Conservation (phyloP, 2,113 vertebrate species). For the Morone saxatilis region DNA sequence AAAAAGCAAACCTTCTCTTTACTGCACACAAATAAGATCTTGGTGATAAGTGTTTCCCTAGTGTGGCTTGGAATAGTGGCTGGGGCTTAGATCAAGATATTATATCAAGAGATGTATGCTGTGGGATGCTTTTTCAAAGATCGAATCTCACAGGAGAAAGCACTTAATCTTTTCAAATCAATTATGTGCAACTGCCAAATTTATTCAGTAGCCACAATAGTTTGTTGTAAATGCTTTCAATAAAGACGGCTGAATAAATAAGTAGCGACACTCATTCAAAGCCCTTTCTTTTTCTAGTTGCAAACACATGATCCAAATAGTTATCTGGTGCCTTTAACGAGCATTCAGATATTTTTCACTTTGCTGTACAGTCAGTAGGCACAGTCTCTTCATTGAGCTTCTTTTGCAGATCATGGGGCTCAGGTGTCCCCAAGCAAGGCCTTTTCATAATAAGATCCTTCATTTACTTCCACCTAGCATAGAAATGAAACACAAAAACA, state of each 20-base stretch:
- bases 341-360: slow-evolving; percentile 1
- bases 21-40: slow-evolving; percentile 23
- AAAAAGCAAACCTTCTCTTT: slow-evolving; percentile 18
- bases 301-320: not conserved
- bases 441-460: slow-evolving; percentile 51
- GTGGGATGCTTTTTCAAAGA: slow-evolving; percentile 19
- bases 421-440: slow-evolving; percentile 47
- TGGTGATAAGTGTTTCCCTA: slow-evolving; percentile 6
- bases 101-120: slow-evolving; percentile 8
- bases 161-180: slow-evolving; percentile 19
- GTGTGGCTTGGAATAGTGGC: slow-evolving; percentile 1
- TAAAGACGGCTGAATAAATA: not conserved
- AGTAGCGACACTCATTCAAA: not conserved
- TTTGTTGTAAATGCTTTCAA: not conserved
- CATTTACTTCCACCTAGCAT: slow-evolving; percentile 52
- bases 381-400: not conserved
- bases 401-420: slow-evolving; percentile 34
- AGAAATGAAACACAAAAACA: slow-evolving; percentile 56
- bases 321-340: slow-evolving; percentile 11
- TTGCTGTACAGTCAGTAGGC: slow-evolving; percentile 5
- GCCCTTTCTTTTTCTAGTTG: not conserved
- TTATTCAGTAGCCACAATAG: not conserved
- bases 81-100: slow-evolving; percentile 28
- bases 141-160: slow-evolving; percentile 1
- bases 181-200: slow-evolving; percentile 9